These are phyloP conservation scores for Psittacula derbiana DNA, from an alignment of 2,797 vertebrate genomes.

Conservation along the genomic window DNA sequence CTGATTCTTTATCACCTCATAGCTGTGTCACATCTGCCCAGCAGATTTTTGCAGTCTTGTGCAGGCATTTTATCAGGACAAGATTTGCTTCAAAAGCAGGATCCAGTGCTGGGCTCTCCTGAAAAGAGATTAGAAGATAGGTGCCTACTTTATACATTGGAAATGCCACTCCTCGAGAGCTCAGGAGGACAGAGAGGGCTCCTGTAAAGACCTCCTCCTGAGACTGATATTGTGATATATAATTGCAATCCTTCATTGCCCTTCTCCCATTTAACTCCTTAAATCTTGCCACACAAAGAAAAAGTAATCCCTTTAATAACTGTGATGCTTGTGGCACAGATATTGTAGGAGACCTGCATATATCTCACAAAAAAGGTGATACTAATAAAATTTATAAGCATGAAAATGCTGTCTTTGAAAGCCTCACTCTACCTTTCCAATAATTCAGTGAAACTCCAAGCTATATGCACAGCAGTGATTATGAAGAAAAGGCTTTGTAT, in stretches of 20 bases:
- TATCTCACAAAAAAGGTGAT: not conserved
- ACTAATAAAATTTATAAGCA: constrained; percentile 41
- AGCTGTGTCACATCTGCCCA: not conserved
- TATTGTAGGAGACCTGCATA: constrained; percentile 12
- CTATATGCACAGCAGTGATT: not conserved
- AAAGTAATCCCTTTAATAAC: constrained; percentile 33
- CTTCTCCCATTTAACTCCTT: constrained; percentile 4
- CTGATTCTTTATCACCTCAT: rapidly evolving
- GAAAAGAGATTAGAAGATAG: not conserved
- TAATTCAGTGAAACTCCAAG: not conserved
- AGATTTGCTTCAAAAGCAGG: not conserved
- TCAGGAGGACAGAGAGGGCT: not conserved
- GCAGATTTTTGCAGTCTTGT: not conserved
- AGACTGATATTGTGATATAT: not conserved
- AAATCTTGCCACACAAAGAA: not conserved
- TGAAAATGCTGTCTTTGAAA: constrained; percentile 30
- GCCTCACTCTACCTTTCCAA: not conserved
- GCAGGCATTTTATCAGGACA: not conserved
- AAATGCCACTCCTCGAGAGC: not conserved
- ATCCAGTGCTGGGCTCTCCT: not conserved
- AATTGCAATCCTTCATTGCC: not conserved
- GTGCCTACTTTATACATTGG: not conserved
- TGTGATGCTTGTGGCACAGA: constrained; percentile 25
- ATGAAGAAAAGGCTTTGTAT: not conserved
- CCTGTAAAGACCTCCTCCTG: not conserved